Evolutionary conservation across 1,140 invertebrate species (phyloP), one percentile per base, ranked within the genome.

Genomic region (Notospermus geniculatus): DNA sequence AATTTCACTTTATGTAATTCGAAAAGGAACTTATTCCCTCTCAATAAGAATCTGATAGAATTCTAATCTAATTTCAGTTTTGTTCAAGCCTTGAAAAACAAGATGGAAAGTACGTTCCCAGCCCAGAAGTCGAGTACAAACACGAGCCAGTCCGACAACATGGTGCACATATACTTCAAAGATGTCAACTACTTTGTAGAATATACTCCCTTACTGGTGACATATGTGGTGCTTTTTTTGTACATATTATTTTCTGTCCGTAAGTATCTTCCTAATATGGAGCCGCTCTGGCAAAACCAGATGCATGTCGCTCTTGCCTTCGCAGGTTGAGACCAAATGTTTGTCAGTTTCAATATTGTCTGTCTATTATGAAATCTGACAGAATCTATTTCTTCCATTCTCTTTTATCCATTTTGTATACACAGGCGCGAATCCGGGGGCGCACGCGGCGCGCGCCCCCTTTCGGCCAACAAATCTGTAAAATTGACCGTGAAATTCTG

Each of bases 231-330:
- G 17, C 82, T 97, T 13, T 95, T 96, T 76, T 80, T 93, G 2
- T 97, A 96, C 72, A 88, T 97, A 2, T 97, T 96, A 74, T 98
- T 96, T 77, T 96, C 93, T 52, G 90, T 97, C 15, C 85, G 93
- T 72, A 94, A 97, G 82, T 83, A 66, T 62, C 7, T 53, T 19
- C 17, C 4, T 13, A 57, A 30, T 39, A 29, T 32, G 41, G 2
- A 29, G 46, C 57, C 15, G 15, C 15, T 36, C 32, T 36, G 15
- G 4, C 32, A 36, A 36, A 36, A 7, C 15, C 32, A 36, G 4
- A 36, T 36, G 4, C n/a, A n/a, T n/a, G n/a, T n/a, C n/a, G n/a
- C n/a, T n/a, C n/a, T n/a, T n/a, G n/a, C n/a, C n/a, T n/a, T n/a
- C n/a, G n/a, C n/a, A n/a, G n/a, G n/a, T n/a, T n/a, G n/a, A n/a